phyloP scores from a whole-genome alignment of 1,140 invertebrate genomes.

The Drosophila lowei region DNA sequence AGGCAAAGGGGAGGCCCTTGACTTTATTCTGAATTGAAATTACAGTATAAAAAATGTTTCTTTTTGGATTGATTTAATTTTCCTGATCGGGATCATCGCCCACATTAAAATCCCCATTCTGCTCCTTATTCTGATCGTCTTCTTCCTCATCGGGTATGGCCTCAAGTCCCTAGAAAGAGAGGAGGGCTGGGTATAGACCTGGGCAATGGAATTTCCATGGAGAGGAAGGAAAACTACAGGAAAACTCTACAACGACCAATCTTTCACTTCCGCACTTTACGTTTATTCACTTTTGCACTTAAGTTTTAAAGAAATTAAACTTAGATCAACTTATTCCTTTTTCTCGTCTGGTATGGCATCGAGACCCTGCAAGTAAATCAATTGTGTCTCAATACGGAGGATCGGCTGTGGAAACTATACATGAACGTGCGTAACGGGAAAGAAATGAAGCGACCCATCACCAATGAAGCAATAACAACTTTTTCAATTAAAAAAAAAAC shows the following conservation, averaged over 20 bases:
- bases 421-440: constrained; percentile 9
- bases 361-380: constrained; percentile 84
- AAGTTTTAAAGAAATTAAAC: constrained; percentile 66
- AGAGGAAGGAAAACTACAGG: constrained; percentile 12
- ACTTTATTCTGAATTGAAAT: constrained; percentile 38
- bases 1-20: too few relatives aligned
- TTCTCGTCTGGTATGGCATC: constrained; percentile 84
- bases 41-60: not conserved
- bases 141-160: constrained; percentile 44
- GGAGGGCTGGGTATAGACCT: constrained; percentile 7
- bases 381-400: constrained; percentile 23
- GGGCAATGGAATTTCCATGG: not conserved
- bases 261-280: constrained; percentile 46
- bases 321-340: constrained; percentile 61
- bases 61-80: constrained; percentile 4
- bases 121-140: constrained; percentile 10
- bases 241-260: constrained; percentile 19
- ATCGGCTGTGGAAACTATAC: not conserved
- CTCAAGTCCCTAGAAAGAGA: constrained; percentile 63
- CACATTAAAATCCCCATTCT: constrained; percentile 15
- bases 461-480: constrained; percentile 1
- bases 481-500: too few relatives aligned
- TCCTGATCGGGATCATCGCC: constrained; percentile 29
- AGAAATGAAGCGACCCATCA: not conserved
- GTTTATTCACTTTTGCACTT: constrained; percentile 77